Evolutionary conservation across 2,888 invertebrate species (phyloP).

Genomic region (Phaonia tiefii): DNA sequence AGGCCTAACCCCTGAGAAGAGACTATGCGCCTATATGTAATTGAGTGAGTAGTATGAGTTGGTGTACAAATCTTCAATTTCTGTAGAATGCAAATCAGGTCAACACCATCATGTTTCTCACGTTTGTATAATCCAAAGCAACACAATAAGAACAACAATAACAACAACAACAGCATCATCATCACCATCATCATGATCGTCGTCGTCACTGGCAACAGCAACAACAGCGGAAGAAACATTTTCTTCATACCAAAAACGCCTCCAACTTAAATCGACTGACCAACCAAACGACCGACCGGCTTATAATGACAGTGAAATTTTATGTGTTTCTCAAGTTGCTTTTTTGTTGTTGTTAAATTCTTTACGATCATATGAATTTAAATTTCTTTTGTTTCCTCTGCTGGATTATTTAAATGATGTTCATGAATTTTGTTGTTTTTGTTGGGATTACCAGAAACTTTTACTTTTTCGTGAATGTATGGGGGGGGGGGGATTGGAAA

Average conservation of each 20-base stretch:
- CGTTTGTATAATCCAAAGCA: constrained; percentile 30
- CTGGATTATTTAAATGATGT: constrained; percentile 44
- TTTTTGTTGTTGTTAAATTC: constrained; percentile 15
- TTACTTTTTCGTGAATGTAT: constrained; percentile 23
- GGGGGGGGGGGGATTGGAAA: background rate
- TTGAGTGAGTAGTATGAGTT: too few species aligned
- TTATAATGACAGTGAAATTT: constrained; percentile 65
- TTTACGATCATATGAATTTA: constrained; percentile 14
- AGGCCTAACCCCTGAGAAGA: too few species aligned
- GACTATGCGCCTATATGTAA: too few species aligned
- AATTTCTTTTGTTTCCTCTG: constrained; percentile 37
- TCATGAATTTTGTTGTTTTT: background rate
- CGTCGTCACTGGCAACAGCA: background rate
- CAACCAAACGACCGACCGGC: constrained; percentile 44
- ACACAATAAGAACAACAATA: constrained; percentile 29
- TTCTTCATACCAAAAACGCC: constrained; percentile 47
- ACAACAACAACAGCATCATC: constrained; percentile 7
- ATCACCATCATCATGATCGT: background rate
- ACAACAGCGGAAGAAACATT: background rate
- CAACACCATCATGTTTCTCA: constrained; percentile 43
- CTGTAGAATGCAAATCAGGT: constrained; percentile 62
- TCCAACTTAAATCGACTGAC: constrained; percentile 48
- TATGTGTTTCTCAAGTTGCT: background rate
- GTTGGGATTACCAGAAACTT: constrained; percentile 26
- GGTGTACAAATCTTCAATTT: constrained; percentile 8